phyloP scores from a whole-genome alignment of 1,140 invertebrate genomes.

The Calycopis cecrops region DNA sequence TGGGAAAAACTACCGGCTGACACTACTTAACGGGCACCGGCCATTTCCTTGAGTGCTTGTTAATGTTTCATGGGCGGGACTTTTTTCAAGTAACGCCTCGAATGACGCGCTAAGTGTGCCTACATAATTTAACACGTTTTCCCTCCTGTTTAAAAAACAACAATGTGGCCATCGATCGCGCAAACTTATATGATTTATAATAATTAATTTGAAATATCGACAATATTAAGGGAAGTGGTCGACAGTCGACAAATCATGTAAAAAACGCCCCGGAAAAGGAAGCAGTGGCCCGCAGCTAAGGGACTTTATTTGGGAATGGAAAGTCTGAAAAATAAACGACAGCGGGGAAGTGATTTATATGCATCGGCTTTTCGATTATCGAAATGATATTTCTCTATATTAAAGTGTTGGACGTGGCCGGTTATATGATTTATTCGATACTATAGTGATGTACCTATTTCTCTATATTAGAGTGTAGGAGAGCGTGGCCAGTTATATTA shows the following conservation, averaged over 20 bases:
- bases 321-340: constrained; percentile 73
- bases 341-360: constrained; percentile 68
- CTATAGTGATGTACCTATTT: constrained; percentile 69
- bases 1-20: constrained; percentile 69
- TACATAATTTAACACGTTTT: constrained; percentile 70
- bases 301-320: constrained; percentile 74
- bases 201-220: constrained; percentile 75
- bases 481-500: constrained; percentile 69
- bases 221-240: constrained; percentile 71
- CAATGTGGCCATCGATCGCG: constrained; percentile 19
- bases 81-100: constrained; percentile 65
- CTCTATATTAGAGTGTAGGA: constrained; percentile 74
- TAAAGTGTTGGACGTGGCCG: constrained; percentile 74
- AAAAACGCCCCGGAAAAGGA: constrained; percentile 73
- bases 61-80: constrained; percentile 74
- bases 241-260: constrained; percentile 72
- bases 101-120: constrained; percentile 70
- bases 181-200: constrained; percentile 70
- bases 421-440: constrained; percentile 66
- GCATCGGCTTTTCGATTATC: constrained; percentile 66
- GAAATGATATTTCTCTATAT: constrained; percentile 73
- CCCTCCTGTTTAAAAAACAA: constrained; percentile 25
- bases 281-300: constrained; percentile 63
- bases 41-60: constrained; percentile 72
- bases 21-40: constrained; percentile 68